phyloP scores from a whole-genome alignment of 2,888 invertebrate genomes.

The Pachydiplax longipennis region DNA sequence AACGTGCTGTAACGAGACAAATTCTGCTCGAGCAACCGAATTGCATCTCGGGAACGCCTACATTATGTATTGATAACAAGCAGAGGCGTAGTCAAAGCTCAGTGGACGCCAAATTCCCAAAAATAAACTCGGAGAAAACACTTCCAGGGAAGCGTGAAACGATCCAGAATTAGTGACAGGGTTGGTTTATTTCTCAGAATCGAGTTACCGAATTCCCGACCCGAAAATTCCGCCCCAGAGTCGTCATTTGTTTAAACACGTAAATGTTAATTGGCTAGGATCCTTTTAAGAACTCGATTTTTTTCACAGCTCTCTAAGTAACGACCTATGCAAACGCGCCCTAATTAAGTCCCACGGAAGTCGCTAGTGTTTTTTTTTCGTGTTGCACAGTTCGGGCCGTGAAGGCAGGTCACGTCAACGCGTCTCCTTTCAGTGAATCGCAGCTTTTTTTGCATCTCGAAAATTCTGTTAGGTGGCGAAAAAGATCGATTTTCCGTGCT shows the following conservation, averaged over 20 bases:
- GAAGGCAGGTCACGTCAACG: neutral
- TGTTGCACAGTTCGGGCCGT: neutral
- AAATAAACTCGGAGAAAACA: too few relatives aligned
- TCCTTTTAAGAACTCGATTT: neutral
- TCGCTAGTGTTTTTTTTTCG: neutral
- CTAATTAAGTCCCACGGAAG: neutral
- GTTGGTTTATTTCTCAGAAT: neutral
- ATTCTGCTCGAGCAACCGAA: too few relatives aligned
- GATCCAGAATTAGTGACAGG: neutral
- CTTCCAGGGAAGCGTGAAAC: neutral
- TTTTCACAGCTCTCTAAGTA: neutral
- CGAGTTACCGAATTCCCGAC: neutral
- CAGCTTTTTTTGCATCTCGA: too few relatives aligned
- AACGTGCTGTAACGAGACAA: too few relatives aligned
- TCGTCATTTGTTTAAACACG: neutral
- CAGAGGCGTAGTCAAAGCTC: too few relatives aligned
- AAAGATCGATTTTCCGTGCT: neutral
- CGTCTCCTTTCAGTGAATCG: neutral
- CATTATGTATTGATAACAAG: too few relatives aligned
- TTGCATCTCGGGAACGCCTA: too few relatives aligned
- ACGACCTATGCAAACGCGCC: neutral
- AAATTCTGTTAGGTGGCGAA: neutral
- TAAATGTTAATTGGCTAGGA: neutral
- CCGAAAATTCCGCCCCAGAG: neutral
- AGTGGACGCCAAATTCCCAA: too few relatives aligned